Evolutionary conservation across 1,140 invertebrate species (phyloP), one percentile per base, ranked within the genome.

Genomic region (Ptiloglossa arizonensis): DNA sequence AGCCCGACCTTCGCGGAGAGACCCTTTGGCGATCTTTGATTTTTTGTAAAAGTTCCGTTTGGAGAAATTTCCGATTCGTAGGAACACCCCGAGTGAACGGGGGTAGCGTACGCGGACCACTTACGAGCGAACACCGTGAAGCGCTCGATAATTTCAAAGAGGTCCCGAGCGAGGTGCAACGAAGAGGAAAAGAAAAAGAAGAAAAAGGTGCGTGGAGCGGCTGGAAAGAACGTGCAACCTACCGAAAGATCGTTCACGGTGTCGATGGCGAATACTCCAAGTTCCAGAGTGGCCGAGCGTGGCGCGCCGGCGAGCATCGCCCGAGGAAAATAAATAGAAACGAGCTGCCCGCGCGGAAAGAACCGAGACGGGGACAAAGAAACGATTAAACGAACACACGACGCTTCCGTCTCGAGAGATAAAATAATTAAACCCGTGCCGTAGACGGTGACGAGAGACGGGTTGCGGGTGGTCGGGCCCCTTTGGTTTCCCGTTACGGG

Each of bases 81-180:
- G n/a, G n/a, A n/a, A n/a, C n/a, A n/a, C n/a, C n/a, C n/a, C n/a
- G n/a, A n/a, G n/a, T n/a, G n/a, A n/a, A 56, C 29, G 15, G 29
- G 54, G 24, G n/a, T 50, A 32, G 32, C 38, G 44, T 46, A 46
- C 74, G 50, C 52, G 52, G 68, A 78, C 67, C 44, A 32, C 75
- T 83, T 68, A 68, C 38, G 46, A 48, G 62, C 73, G 59, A 79
- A 59, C 52, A 57, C 74, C 74, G 80, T 73, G 64, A 54, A 73
- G 38, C 75, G 64, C 46, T 69, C n/a, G 77, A 74, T 82, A 74
- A 83, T 82, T 83, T 83, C 52, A 79, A 82, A 64, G 52, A 27
- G 64, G 50, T 13, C 46, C 41, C 38, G 22, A 17, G 48, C 50
- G 48, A 27, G 22, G 35, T 24, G 35, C 44, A n/a, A 44, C 22